phyloP scores from a whole-genome alignment of 2,888 invertebrate species.

The Blastobasis adustella region DNA sequence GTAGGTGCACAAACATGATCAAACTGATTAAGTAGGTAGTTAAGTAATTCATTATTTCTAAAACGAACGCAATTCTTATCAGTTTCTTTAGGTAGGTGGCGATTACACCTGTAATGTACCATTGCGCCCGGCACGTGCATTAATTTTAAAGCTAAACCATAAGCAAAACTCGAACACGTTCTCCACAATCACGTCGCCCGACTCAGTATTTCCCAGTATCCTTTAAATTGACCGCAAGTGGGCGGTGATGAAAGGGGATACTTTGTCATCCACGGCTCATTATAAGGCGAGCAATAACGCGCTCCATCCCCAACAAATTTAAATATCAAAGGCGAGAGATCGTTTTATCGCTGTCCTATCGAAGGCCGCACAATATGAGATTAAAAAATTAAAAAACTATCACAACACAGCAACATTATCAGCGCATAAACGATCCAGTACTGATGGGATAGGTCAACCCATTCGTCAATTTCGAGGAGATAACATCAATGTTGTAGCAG shows the following conservation, averaged over 20 bases:
- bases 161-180: too few relatives aligned
- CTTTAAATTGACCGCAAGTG: conserved; percentile 38
- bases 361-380: conserved; percentile 21
- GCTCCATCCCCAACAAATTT: conserved; percentile 37
- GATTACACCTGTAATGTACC: too few relatives aligned
- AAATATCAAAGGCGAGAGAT: conserved; percentile 36
- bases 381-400: conserved; percentile 23
- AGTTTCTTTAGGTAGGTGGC: too few relatives aligned
- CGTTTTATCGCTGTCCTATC: too few relatives aligned
- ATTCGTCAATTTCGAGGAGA: conserved; percentile 16
- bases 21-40: too few relatives aligned
- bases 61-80: too few relatives aligned
- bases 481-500: background rate
- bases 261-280: conserved; percentile 54
- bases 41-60: too few relatives aligned
- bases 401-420: conserved; percentile 9
- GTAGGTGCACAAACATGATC: too few relatives aligned
- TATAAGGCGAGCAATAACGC: conserved; percentile 31
- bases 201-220: conserved; percentile 19
- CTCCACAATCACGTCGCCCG: too few relatives aligned
- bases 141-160: too few relatives aligned
- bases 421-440: conserved; percentile 7
- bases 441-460: conserved; percentile 23
- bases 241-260: conserved; percentile 52
- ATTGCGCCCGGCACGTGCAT: too few relatives aligned